Conservation (phyloP, 2,797 vertebrate genomes). For the Tragopan temminckii region DNA sequence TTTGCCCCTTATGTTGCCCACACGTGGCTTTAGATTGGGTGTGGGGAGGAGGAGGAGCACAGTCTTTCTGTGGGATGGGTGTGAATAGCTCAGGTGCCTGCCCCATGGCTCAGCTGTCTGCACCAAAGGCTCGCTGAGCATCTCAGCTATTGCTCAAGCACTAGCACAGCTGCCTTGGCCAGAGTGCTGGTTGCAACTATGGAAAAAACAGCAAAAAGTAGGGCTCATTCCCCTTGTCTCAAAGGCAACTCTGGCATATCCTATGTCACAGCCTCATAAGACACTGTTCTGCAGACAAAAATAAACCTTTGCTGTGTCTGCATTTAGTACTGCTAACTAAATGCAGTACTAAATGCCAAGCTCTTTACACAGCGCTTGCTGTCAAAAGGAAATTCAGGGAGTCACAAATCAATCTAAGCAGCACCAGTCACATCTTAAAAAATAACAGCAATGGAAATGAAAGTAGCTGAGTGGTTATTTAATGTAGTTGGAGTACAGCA, state of each 20-base stretch:
- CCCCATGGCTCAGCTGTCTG: accelerated
- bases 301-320: neutral
- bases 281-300: neutral
- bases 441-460: neutral
- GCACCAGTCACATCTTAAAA: neutral
- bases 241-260: neutral
- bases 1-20: accelerated
- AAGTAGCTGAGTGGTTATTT: neutral
- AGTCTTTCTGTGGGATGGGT: neutral
- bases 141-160: neutral
- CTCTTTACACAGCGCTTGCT: neutral
- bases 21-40: neutral
- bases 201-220: neutral
- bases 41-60: neutral
- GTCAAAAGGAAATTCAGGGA: neutral
- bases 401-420: neutral
- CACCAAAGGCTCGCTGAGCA: neutral
- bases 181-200: neutral
- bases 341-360: too few relatives aligned
- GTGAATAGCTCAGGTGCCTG: neutral
- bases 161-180: neutral
- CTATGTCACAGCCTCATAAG: neutral
- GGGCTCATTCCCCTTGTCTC: neutral
- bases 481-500: neutral
- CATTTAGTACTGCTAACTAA: neutral